Evolutionary conservation across 2,113 vertebrate genomes (phyloP), one percentile per base, ranked within the genome.

Genomic region (Columba livia): DNA sequence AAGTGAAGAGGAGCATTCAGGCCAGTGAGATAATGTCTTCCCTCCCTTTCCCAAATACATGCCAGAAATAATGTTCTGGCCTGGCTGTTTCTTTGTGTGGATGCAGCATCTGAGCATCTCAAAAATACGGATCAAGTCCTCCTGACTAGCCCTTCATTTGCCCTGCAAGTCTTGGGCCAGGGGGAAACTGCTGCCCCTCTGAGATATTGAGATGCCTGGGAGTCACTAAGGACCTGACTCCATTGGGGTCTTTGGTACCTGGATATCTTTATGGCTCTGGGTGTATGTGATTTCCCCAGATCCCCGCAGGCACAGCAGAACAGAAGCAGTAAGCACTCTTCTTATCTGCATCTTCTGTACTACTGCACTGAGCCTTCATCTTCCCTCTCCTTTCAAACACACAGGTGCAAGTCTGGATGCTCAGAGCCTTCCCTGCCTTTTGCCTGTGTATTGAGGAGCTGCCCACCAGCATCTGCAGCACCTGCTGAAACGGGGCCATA

Each of bases 21-120:
- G 90, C 62, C 90, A 93, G 72, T 74, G 90, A 94, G 95, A 92
- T 93, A 81, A 88, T 84, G 70, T 71, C 83, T 95, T 57, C 88
- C 40, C 64, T 90, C 93, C 73, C 81, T 96, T 89, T 89, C 62
- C 71, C 71, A 79, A 87, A 73, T 15, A 60, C 48, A 44, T 81
- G 75, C 67, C 73, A 80, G 65, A 60, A 65, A 91, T 34, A 10
- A 67, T 86, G 23, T 60, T 54, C 72, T 88, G 89, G 84, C 81
- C 54, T 91, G 25, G 64, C 71, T 94, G n/a, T 62, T 79, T 92
- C 24, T 38, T 90, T 70, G 25, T 19, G 40, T 34, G 57, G 44
- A 47, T 53, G 65, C 53, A 85, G 90, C 64, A 71, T 83, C 31
- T 51, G 32, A 93, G 56, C 64, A 67, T 36, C 51, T 47, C 60